These are phyloP conservation scores for Scartelaos histophorus DNA, from an alignment of 2,113 vertebrate genomes.

Conservation along the genomic window DNA sequence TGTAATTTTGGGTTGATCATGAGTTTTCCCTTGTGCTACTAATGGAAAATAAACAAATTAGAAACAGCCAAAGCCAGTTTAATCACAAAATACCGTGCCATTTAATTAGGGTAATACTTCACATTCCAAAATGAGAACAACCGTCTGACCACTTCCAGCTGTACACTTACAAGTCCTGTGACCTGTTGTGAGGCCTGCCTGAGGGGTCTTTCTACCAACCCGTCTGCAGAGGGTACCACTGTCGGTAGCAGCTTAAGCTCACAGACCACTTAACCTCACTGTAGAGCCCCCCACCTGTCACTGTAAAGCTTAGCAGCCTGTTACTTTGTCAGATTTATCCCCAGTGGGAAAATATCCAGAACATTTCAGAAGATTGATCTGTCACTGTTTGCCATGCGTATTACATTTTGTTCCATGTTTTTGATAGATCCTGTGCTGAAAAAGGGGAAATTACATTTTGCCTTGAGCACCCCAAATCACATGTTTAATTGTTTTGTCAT, in stretches of 20 bases:
- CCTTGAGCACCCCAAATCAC: slow-evolving; percentile 1
- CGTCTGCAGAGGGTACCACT: neutral
- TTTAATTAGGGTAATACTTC: neutral
- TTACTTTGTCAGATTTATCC: neutral
- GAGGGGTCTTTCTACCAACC: neutral
- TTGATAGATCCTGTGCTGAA: neutral
- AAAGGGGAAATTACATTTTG: slow-evolving; percentile 3
- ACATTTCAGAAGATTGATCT: slow-evolving; percentile 2
- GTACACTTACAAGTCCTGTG: neutral
- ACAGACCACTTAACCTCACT: slow-evolving; percentile 1
- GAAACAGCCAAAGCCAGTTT: neutral
- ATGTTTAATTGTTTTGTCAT: neutral
- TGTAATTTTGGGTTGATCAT: neutral
- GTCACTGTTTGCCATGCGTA: slow-evolving; percentile 1
- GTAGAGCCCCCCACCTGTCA: neutral
- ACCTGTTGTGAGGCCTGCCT: neutral
- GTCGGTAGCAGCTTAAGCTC: neutral
- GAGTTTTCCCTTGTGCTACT: neutral
- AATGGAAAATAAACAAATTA: neutral
- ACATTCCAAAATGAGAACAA: neutral
- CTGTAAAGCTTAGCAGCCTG: neutral
- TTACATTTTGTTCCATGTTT: neutral
- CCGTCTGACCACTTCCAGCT: slow-evolving; percentile 6
- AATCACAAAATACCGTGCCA: neutral
- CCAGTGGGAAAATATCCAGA: slow-evolving; percentile 4